Conservation (phyloP, 1,140 invertebrate species). For the Bombus superbus region DNA sequence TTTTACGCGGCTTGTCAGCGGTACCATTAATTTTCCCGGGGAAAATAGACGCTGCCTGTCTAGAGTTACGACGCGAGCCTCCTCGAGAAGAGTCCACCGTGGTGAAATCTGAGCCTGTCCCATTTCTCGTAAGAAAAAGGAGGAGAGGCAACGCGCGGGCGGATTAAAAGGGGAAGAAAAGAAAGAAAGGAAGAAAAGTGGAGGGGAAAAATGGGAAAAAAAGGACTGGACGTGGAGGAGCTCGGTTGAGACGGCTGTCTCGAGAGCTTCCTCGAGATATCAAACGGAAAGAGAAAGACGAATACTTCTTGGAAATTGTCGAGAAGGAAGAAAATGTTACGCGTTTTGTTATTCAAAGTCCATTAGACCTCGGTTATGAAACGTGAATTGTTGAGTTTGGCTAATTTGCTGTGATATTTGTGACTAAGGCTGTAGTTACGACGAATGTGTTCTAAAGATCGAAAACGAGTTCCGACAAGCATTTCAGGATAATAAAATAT, state of each 20-base stretch:
- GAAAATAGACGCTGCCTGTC: conserved; percentile 71
- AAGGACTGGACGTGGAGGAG: background rate
- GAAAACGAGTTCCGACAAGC: no score
- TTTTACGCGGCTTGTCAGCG: conserved; percentile 56
- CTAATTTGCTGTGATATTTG: no score
- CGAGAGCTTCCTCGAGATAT: conserved; percentile 49
- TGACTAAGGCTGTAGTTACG: no score
- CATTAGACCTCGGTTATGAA: background rate
- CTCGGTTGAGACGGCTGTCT: background rate
- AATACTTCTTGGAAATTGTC: conserved; percentile 40
- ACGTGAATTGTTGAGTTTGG: background rate
- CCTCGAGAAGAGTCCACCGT: conserved; percentile 51
- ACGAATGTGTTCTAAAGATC: no score
- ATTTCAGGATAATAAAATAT: no score
- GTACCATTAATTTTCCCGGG: conserved; percentile 76
- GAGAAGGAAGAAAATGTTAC: background rate
- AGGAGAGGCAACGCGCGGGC: background rate
- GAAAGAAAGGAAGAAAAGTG: conserved; percentile 10
- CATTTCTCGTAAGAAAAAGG: conserved; percentile 47
- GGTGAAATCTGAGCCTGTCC: conserved; percentile 74
- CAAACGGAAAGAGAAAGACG: conserved; percentile 38
- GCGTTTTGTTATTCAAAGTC: background rate
- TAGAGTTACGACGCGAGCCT: conserved; percentile 69
- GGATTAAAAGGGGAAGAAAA: conserved; percentile 15
- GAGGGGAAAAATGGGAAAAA: conserved; percentile 21